phyloP scores from a whole-genome alignment of 2,113 vertebrate species.

The Anarhynchus alexandrinus region DNA sequence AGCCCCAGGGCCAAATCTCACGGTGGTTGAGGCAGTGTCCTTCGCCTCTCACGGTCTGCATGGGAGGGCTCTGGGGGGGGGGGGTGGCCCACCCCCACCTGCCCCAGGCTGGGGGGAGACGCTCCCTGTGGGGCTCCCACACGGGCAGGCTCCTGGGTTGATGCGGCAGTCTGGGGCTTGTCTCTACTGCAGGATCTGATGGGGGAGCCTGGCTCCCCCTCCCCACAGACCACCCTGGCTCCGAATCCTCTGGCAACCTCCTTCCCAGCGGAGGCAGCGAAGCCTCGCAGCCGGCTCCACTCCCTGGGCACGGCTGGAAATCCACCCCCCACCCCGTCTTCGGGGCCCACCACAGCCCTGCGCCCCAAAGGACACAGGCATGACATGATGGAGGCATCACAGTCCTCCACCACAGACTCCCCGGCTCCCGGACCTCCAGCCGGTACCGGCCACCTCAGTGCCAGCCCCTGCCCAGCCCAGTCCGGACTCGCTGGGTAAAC shows the following conservation, averaged over 20 bases:
- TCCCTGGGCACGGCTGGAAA: background rate
- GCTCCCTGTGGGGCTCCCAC: background rate
- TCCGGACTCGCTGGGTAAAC: fast-evolving
- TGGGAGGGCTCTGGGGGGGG: fast-evolving
- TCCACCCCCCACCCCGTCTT: background rate
- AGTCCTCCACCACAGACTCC: fast-evolving
- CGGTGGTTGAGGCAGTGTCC: background rate
- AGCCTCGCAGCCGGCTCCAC: fast-evolving
- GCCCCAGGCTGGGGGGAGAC: fast-evolving
- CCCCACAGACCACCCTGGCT: background rate
- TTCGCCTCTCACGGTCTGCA: fast-evolving
- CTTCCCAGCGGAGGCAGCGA: background rate
- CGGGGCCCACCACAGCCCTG: background rate
- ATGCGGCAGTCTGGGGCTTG: fast-evolving
- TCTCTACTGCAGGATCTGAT: background rate
- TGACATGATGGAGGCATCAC: fast-evolving
- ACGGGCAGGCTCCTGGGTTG: fast-evolving
- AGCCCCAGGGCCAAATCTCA: fast-evolving
- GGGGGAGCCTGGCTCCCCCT: background rate
- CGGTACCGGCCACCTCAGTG: fast-evolving
- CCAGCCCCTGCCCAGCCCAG: background rate
- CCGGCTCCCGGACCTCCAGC: background rate
- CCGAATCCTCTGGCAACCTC: background rate
- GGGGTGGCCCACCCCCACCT: fast-evolving
- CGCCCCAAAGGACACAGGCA: fast-evolving